These are phyloP conservation scores for Alitta virens DNA, from an alignment of 2,888 invertebrate genomes.

Conservation along the genomic window DNA sequence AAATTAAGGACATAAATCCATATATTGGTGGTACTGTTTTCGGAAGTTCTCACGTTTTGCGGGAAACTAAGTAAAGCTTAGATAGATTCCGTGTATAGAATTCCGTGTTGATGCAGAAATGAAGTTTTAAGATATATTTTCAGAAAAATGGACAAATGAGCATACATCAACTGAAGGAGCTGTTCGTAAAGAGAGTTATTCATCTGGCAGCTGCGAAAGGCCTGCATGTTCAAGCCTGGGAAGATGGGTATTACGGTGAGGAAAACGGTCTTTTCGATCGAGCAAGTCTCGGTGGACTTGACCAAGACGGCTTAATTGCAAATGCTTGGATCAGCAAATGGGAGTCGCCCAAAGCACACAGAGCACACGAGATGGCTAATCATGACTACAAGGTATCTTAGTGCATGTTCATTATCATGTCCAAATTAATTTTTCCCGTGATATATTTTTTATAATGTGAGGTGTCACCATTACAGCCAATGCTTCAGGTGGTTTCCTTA, in stretches of 20 bases:
- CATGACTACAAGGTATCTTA: neutral
- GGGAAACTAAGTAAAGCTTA: no score
- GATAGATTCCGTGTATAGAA: no score
- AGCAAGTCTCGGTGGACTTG: neutral
- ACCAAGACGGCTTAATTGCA: neutral
- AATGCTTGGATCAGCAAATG: neutral
- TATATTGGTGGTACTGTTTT: no score
- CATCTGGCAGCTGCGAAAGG: neutral
- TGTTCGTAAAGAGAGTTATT: slow-evolving; percentile 6
- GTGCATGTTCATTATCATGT: no score
- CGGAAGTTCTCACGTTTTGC: no score
- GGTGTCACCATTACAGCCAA: no score
- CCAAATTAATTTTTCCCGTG: no score
- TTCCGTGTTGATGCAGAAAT: no score
- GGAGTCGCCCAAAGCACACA: neutral
- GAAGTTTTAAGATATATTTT: no score
- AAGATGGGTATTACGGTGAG: slow-evolving; percentile 10
- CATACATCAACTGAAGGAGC: neutral
- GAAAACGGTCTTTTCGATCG: neutral
- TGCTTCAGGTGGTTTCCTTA: no score
- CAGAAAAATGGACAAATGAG: neutral
- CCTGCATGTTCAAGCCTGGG: slow-evolving; percentile 14
- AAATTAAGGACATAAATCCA: no score
- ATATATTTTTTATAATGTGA: no score
- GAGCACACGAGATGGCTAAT: neutral